phyloP scores from a whole-genome alignment of 2,797 vertebrate genomes.

The Psittacula echo region DNA sequence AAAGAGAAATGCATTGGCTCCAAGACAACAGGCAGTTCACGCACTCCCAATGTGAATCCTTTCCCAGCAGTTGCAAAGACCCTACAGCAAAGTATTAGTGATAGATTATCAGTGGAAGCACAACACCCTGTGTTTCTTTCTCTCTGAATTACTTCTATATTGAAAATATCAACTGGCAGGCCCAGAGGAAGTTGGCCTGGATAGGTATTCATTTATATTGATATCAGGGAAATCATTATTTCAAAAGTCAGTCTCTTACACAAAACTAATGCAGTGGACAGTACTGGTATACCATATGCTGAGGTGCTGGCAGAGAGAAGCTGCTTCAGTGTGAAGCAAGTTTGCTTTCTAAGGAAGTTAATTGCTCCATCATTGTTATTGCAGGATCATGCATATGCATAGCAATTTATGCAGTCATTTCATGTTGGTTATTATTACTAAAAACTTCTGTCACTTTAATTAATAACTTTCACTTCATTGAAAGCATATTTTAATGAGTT shows the following conservation, averaged over 20 bases:
- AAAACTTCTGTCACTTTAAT: conserved; percentile 6
- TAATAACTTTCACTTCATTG: neutral
- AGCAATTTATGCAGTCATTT: neutral
- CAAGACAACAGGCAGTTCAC: neutral
- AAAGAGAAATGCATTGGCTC: neutral
- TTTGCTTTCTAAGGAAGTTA: neutral
- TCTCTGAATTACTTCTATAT: neutral
- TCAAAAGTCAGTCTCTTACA: neutral
- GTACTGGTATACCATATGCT: neutral
- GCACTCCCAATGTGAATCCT: neutral
- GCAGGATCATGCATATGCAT: neutral
- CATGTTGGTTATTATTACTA: neutral
- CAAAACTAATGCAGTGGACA: neutral
- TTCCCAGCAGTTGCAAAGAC: neutral
- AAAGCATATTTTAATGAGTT: neutral
- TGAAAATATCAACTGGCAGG: neutral
- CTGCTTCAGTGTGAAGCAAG: neutral
- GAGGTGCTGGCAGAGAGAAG: neutral
- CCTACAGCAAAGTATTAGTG: neutral
- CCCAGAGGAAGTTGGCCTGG: neutral
- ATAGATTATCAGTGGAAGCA: neutral
- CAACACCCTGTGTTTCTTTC: neutral
- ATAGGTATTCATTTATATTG: neutral
- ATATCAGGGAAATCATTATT: neutral
- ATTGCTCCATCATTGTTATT: neutral